Evolutionary conservation across 2,113 vertebrate species (phyloP).

Genomic region (Otus sunia): DNA sequence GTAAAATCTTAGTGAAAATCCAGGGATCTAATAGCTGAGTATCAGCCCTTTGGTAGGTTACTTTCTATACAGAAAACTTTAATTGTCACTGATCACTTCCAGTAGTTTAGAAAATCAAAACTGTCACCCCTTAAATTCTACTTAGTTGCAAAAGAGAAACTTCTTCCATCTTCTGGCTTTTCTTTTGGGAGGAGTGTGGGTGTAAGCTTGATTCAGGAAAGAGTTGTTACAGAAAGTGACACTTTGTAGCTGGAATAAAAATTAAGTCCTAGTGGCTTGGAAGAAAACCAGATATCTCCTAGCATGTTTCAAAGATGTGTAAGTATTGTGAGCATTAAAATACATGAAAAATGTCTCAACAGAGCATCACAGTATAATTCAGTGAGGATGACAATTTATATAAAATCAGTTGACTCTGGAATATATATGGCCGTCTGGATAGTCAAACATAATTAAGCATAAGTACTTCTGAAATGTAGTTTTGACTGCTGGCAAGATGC

Average conservation of each 20-base stretch:
- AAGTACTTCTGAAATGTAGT: not conserved
- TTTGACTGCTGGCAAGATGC: not conserved
- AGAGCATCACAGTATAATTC: not conserved
- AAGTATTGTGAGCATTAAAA: not conserved
- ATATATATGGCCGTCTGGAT: not conserved
- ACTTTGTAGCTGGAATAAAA: constrained; percentile 19
- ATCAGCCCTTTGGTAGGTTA: not conserved
- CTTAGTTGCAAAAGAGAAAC: not conserved
- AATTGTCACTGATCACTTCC: not conserved
- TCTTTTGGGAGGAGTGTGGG: not conserved
- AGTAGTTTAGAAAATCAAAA: not conserved
- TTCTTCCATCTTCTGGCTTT: not conserved
- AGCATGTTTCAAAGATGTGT: not conserved
- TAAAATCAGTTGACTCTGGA: not conserved
- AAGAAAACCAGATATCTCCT: not conserved
- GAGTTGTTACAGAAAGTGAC: constrained; percentile 26
- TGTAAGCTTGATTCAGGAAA: not conserved
- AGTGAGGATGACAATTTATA: not conserved
- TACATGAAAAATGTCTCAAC: not conserved
- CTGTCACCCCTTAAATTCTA: not conserved
- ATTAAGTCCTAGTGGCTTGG: not conserved
- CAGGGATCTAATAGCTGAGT: not conserved
- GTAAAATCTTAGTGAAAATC: not conserved
- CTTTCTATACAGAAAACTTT: not conserved
- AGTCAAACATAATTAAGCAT: not conserved